phyloP scores from a whole-genome alignment of 2,113 vertebrate genomes.

The Chaetops frenatus region DNA sequence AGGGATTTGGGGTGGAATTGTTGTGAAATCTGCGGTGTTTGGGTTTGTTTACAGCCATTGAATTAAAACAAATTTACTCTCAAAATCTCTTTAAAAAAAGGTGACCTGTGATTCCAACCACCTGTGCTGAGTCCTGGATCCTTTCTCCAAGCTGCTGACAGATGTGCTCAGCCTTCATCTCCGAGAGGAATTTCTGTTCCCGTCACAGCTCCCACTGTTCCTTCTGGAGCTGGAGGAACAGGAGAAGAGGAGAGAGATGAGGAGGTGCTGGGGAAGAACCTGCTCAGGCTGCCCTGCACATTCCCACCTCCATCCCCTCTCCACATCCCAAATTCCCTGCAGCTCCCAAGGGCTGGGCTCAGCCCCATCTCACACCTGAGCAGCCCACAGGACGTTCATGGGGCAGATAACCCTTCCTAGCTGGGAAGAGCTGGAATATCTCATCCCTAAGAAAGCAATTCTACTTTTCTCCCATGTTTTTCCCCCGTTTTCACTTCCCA shows the following conservation, averaged over 20 bases:
- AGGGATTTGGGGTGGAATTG: background rate
- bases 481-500: background rate
- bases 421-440: background rate
- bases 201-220: background rate
- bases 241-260: background rate
- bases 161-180: background rate
- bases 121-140: background rate
- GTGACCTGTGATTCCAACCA: background rate
- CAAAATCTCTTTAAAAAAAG: background rate
- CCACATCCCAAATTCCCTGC: background rate
- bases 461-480: background rate
- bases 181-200: background rate
- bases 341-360: background rate
- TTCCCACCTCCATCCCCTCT: background rate
- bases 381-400: background rate
- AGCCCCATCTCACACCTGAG: background rate
- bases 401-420: background rate
- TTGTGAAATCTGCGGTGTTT: background rate
- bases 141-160: background rate
- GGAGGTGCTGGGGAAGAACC: background rate
- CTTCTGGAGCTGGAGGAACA: background rate
- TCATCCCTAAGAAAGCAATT: background rate
- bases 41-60: background rate
- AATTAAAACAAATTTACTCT: background rate
- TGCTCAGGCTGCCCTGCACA: rapidly evolving